phyloP scores from a whole-genome alignment of 2,888 invertebrate genomes.

The Salpingus planirostris region DNA sequence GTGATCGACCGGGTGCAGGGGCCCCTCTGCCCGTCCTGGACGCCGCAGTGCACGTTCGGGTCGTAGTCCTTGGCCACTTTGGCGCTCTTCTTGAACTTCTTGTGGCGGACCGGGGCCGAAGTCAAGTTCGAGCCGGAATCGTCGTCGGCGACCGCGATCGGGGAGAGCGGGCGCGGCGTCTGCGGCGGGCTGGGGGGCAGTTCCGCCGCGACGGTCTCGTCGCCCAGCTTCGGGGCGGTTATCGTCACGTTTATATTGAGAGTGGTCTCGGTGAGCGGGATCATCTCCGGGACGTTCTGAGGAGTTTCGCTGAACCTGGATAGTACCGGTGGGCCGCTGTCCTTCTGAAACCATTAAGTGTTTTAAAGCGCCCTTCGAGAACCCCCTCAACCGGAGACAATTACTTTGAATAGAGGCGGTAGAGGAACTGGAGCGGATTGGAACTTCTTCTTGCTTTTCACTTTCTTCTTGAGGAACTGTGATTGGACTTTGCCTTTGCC shows the following conservation, averaged over 20 bases:
- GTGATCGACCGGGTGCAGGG: conserved; percentile 75
- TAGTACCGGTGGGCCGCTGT: too few species aligned
- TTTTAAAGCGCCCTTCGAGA: too few species aligned
- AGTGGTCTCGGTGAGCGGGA: conserved; percentile 4
- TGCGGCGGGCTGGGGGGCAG: conserved; percentile 15
- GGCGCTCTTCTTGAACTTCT: conserved; percentile 24
- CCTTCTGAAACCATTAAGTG: too few species aligned
- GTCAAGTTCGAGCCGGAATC: too few species aligned
- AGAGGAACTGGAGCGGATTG: conserved; percentile 22
- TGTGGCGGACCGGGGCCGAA: too few species aligned
- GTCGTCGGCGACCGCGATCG: too few species aligned
- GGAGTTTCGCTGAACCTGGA: neutral
- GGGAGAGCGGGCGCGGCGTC: conserved; percentile 16
- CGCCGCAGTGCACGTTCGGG: conserved; percentile 77
- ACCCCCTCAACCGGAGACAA: neutral
- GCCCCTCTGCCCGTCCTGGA: conserved; percentile 57
- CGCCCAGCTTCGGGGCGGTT: conserved; percentile 2
- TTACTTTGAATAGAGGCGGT: conserved; percentile 31
- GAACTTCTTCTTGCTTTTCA: conserved; percentile 29
- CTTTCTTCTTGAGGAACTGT: conserved; percentile 29
- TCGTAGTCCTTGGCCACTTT: conserved; percentile 53
- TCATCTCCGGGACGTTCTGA: conserved; percentile 4
- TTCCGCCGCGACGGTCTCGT: conserved; percentile 8
- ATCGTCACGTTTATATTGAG: neutral
- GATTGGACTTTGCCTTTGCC: conserved; percentile 20